Percentiles rank a stretch among this genome's conserved stretches.
Conservation (phyloP, 1,140 invertebrate species). For the Macrobrachium nipponense region DNA sequence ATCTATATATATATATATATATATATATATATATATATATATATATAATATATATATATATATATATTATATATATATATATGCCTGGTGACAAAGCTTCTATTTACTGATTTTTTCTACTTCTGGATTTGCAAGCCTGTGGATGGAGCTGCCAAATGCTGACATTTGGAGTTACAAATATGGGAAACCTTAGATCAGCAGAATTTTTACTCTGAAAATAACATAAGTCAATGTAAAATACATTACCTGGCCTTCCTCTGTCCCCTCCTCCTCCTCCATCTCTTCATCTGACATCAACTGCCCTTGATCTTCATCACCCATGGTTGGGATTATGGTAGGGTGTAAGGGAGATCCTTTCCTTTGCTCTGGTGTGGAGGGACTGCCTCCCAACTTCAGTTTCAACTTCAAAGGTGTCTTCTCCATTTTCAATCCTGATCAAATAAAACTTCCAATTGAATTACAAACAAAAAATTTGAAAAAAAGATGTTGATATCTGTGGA, state of each 20-base stretch:
- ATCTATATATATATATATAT: slow-evolving; percentile 13
- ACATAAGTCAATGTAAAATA: background rate
- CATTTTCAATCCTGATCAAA: slow-evolving; percentile 9
- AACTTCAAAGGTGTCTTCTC: slow-evolving; percentile 43
- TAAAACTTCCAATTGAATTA: background rate
- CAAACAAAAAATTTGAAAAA: background rate
- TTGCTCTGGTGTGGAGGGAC: slow-evolving; percentile 5
- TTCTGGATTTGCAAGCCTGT: no score
- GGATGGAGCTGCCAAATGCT: no score
- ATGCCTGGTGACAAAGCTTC: no score
- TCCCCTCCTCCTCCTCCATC: slow-evolving; percentile 69
- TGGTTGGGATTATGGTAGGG: slow-evolving; percentile 28
- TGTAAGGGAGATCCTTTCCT: slow-evolving; percentile 26
- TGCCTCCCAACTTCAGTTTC: slow-evolving; percentile 40
- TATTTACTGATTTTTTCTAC: no score
- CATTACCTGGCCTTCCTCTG: background rate
- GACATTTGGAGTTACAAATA: no score
- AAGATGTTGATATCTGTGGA: background rate
- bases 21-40: slow-evolving; percentile 65
- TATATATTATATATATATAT: background rate
- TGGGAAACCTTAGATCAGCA: background rate
- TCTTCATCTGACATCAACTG: slow-evolving; percentile 65
- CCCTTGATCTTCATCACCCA: slow-evolving; percentile 29
- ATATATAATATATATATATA: background rate
- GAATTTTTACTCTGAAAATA: background rate